phyloP scores from a whole-genome alignment of 2,888 invertebrate genomes.

The Creontiades dilutus region DNA sequence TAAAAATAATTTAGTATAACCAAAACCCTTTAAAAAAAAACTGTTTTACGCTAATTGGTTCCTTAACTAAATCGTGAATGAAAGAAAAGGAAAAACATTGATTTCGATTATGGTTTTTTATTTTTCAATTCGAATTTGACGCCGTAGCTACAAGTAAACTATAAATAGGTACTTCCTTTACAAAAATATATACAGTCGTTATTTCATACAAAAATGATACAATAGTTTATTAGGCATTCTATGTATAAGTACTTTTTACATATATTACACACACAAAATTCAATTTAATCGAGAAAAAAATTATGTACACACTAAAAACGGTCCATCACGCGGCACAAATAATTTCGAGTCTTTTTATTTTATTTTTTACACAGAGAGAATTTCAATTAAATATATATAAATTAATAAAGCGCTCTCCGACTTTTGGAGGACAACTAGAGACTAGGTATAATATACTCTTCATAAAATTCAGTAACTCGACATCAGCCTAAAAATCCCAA shows the following conservation, averaged over 20 bases:
- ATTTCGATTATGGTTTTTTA: slow-evolving; percentile 70
- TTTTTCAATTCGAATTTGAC: slow-evolving; percentile 70
- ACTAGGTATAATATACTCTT: slow-evolving; percentile 64
- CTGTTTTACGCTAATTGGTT: too few relatives aligned
- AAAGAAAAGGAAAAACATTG: not conserved
- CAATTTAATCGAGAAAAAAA: not conserved
- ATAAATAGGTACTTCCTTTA: slow-evolving; percentile 70
- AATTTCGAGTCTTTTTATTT: slow-evolving; percentile 62
- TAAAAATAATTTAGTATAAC: too few relatives aligned
- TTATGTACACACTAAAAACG: slow-evolving; percentile 52
- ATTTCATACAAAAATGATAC: slow-evolving; percentile 72
- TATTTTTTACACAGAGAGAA: slow-evolving; percentile 38
- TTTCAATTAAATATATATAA: slow-evolving; percentile 61
- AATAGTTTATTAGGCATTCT: slow-evolving; percentile 70
- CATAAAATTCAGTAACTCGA: slow-evolving; percentile 25
- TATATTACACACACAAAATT: slow-evolving; percentile 45
- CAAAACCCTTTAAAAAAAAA: too few relatives aligned
- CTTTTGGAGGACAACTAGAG: slow-evolving; percentile 56
- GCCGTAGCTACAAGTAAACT: slow-evolving; percentile 71
- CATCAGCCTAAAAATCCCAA: not conserved
- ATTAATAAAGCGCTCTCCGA: slow-evolving; percentile 69
- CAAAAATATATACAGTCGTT: slow-evolving; percentile 73
- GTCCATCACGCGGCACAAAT: slow-evolving; percentile 25
- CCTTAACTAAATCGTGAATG: not conserved
- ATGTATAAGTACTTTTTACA: slow-evolving; percentile 68